These are phyloP conservation scores for Sylvia atricapilla DNA, from an alignment of 2,113 vertebrate species.

Conservation along the genomic window DNA sequence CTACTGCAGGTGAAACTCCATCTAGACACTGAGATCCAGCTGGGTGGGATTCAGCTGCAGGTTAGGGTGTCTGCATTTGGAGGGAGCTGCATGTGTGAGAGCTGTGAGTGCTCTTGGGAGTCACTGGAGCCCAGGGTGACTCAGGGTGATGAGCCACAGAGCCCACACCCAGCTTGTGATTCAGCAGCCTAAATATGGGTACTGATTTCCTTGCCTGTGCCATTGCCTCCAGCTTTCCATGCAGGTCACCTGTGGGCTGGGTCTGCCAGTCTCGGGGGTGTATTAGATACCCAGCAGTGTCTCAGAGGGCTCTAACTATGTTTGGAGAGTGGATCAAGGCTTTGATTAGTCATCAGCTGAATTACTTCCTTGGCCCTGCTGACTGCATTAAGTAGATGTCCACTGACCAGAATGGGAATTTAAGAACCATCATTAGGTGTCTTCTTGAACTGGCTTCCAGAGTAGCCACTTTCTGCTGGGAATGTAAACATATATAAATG, in stretches of 20 bases:
- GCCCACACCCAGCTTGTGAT: background rate
- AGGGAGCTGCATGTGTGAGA: background rate
- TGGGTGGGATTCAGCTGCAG: background rate
- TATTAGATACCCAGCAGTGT: background rate
- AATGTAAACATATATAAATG: background rate
- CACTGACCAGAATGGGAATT: background rate
- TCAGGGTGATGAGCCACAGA: background rate
- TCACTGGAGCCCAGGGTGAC: background rate
- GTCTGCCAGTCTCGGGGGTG: background rate
- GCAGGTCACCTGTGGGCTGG: background rate
- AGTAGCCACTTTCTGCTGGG: background rate
- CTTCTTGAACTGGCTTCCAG: background rate
- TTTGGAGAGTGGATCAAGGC: background rate
- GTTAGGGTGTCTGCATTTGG: background rate
- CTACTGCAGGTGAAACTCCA: background rate
- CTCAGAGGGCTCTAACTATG: background rate
- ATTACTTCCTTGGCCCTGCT: background rate
- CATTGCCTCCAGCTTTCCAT: background rate
- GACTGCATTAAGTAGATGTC: background rate
- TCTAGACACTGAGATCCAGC: rapidly evolving
- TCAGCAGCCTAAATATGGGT: background rate
- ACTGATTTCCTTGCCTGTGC: background rate
- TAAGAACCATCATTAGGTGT: background rate
- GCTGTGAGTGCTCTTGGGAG: background rate
- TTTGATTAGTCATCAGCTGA: background rate